phyloP scores from a whole-genome alignment of 1,140 invertebrate species.

The Leptopilina boulardi region DNA sequence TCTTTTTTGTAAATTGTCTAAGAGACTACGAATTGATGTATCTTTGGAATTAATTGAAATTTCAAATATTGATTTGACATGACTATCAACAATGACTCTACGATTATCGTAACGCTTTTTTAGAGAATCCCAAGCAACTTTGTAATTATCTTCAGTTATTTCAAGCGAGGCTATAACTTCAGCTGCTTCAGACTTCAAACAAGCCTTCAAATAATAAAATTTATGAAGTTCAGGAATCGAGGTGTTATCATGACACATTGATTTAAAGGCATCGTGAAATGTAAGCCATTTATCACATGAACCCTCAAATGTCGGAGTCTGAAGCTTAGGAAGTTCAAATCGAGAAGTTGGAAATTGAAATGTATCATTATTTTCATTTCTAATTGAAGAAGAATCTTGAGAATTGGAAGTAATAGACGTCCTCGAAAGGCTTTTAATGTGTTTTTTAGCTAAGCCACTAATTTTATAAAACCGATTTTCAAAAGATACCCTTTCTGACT shows the following conservation, averaged over 20 bases:
- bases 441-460: no score
- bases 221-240: background rate
- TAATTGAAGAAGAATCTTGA: no score
- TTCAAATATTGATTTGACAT: background rate
- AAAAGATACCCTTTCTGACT: no score
- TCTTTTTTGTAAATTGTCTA: background rate
- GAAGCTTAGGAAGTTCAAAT: background rate
- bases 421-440: background rate
- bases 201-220: background rate
- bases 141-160: background rate
- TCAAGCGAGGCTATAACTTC: background rate
- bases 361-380: no score
- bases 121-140: background rate
- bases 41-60: background rate
- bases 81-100: background rate
- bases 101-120: background rate
- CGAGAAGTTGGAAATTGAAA: background rate
- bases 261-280: no score
- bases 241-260: background rate
- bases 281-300: background rate
- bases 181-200: background rate
- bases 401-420: no score
- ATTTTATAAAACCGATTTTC: no score
- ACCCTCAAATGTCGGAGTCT: background rate
- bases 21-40: background rate